A percentile compares a stretch with the other conserved stretches of the same genome.
Evolutionary conservation across 2,113 vertebrate genomes (phyloP).

Genomic region (Cepphus grylle): DNA sequence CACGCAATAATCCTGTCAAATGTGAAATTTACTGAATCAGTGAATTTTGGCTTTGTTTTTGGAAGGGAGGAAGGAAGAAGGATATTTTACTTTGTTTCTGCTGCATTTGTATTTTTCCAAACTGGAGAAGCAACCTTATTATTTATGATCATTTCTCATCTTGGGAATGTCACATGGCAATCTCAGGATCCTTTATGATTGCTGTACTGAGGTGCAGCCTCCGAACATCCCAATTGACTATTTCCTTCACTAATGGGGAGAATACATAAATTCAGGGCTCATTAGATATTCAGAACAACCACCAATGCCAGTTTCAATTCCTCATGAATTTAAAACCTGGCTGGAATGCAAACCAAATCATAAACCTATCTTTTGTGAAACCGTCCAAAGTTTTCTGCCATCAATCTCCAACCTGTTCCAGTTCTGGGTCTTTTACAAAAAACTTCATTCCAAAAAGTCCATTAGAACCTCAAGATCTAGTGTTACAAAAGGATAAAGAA

Average conservation of each 20-base stretch:
- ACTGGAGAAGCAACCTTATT: not conserved
- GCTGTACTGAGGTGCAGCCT: not conserved
- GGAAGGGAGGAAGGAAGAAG: not conserved
- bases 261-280: not conserved
- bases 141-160: not conserved
- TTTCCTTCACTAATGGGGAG: not conserved
- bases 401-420: not conserved
- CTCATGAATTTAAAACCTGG: not conserved
- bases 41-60: slow-evolving; percentile 34
- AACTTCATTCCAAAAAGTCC: slow-evolving; percentile 18
- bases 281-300: not conserved
- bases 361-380: not conserved
- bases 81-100: not conserved
- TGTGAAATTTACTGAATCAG: not conserved
- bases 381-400: not conserved
- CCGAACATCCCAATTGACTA: not conserved
- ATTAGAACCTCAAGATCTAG: not conserved
- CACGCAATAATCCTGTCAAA: slow-evolving; percentile 18
- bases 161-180: not conserved
- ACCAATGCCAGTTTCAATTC: not conserved
- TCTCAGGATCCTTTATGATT: not conserved
- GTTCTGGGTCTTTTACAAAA: not conserved
- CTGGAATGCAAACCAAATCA: slow-evolving; percentile 34
- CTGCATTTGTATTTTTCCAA: not conserved
- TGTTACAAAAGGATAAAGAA: not conserved